Conservation (phyloP, 2,888 invertebrate genomes). For the Lepas anatifera region DNA sequence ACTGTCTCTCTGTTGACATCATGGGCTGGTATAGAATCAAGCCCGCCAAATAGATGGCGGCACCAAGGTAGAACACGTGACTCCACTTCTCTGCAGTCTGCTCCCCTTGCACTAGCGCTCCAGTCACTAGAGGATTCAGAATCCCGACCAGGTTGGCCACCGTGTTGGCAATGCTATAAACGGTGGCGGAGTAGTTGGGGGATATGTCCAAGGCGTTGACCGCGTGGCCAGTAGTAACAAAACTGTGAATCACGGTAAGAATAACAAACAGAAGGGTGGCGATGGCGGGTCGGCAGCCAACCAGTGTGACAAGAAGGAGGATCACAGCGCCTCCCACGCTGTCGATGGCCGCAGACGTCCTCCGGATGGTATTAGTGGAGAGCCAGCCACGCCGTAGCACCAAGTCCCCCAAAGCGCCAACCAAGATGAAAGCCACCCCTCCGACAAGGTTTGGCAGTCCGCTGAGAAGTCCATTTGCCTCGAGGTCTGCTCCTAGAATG, state of each 20-base stretch:
- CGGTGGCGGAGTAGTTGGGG: background rate
- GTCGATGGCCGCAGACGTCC: background rate
- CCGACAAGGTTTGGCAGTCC: background rate
- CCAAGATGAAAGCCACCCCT: background rate
- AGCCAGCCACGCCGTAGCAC: background rate
- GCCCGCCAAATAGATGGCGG: background rate
- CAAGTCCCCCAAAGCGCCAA: background rate
- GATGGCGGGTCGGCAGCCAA: background rate
- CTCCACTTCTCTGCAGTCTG: background rate
- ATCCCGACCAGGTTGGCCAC: background rate
- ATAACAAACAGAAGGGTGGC: background rate
- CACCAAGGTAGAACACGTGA: constrained; percentile 1
- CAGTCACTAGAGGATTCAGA: background rate
- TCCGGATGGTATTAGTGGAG: background rate
- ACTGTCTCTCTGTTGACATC: background rate
- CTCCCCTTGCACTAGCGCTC: background rate
- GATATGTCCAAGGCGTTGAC: constrained; percentile 9
- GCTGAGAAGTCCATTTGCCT: background rate
- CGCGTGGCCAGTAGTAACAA: background rate
- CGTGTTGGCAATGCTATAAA: background rate
- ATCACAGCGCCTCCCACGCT: background rate
- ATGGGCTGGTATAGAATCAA: background rate
- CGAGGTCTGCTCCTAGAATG: background rate
- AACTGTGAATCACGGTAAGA: background rate
- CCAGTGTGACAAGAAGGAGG: background rate